These are phyloP conservation scores for Sternarchorhynchus goeldii DNA, from an alignment of 2,797 vertebrate genomes.

Conservation along the genomic window DNA sequence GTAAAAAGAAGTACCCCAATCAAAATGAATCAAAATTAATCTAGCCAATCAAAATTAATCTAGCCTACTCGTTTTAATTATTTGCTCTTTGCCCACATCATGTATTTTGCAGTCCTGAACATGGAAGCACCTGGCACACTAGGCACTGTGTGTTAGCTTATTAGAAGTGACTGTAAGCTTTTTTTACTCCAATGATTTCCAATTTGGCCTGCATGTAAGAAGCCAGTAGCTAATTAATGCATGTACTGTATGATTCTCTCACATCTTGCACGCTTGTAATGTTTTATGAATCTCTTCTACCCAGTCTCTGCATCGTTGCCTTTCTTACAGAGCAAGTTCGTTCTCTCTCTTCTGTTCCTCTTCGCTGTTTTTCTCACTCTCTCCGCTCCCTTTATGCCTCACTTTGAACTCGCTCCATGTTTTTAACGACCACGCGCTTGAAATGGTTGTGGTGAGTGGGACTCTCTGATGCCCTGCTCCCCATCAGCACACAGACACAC, in stretches of 20 bases:
- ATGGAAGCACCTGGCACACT: constrained; percentile 1
- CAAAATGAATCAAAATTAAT: constrained; percentile 12
- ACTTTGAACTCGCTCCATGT: neutral
- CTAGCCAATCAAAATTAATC: constrained; percentile 25
- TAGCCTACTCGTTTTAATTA: constrained; percentile 24
- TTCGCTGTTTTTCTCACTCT: neutral
- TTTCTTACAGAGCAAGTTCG: constrained; percentile 36
- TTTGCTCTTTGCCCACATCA: neutral
- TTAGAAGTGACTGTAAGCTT: constrained; percentile 32
- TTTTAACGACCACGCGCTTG: neutral
- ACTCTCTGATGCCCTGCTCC: neutral
- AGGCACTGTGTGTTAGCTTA: neutral
- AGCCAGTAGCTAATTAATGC: constrained; percentile 33
- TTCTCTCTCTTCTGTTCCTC: constrained; percentile 6
- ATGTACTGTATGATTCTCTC: constrained; percentile 29
- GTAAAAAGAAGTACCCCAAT: constrained; percentile 15
- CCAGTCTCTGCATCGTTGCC: constrained; percentile 30
- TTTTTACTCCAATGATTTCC: constrained; percentile 36
- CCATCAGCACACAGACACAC: neutral
- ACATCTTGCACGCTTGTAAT: constrained; percentile 22
- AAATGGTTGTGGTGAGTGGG: too few relatives aligned
- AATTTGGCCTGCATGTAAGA: constrained; percentile 21
- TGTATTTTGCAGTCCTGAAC: constrained; percentile 13
- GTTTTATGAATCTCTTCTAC: constrained; percentile 7
- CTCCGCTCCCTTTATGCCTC: neutral